Conservation (phyloP, 2,888 invertebrate species). For the Hoplodrina ambigua region DNA sequence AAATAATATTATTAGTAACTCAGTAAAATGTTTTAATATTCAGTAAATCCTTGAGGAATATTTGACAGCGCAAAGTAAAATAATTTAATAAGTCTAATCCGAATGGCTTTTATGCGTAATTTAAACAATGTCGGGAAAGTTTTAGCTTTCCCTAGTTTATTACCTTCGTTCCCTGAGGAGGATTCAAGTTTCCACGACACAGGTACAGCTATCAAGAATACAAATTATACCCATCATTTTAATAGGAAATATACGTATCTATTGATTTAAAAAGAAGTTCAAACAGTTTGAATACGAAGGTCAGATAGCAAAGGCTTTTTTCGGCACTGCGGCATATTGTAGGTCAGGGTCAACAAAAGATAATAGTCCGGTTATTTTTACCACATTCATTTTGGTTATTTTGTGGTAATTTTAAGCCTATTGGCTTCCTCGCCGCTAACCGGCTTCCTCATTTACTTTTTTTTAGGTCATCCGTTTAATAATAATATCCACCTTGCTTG, state of each 20-base stretch:
- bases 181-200: conserved; percentile 34
- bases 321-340: neutral
- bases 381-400: neutral
- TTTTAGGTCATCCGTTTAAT: neutral
- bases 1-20: neutral
- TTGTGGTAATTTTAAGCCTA: neutral
- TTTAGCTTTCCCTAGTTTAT: conserved; percentile 42
- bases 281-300: conserved; percentile 3
- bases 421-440: neutral
- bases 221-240: neutral
- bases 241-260: neutral
- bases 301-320: neutral
- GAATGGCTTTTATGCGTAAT: conserved; percentile 36
- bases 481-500: neutral
- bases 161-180: conserved; percentile 29
- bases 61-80: conserved; percentile 2
- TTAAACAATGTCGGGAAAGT: conserved; percentile 39
- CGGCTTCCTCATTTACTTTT: neutral
- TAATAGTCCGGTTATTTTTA: neutral
- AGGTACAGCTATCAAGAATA: conserved; percentile 2
- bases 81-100: conserved; percentile 15
- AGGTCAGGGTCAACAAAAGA: conserved; percentile 14
- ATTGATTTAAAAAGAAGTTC: neutral
- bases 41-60: conserved; percentile 4
- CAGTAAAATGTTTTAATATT: neutral